Evolutionary conservation across 2,113 vertebrate species (phyloP), one percentile per base, ranked within the genome.

Genomic region (Odontophorus gujanensis): DNA sequence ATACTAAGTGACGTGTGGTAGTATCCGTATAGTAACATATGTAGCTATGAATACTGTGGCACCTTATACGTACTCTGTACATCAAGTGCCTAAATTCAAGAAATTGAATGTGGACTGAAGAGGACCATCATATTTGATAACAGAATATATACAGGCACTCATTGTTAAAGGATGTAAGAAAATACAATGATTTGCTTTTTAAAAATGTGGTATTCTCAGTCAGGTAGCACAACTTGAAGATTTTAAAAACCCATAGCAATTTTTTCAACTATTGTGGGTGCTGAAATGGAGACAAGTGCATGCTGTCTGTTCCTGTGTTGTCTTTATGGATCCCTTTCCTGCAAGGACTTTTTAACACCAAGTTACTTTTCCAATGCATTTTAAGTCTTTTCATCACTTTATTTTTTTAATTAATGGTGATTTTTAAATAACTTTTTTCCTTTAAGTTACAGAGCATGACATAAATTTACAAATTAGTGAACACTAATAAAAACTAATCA

Each of bases 251-350:
- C 51, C 5, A 0, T 75, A 51, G 59, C 50, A 15, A 30, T 51
- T 83, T 91, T 82, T 85, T 38, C 88, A 90, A 34, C 51, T 72
- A 43, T 30, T 65, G 62, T 43, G 81, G 61, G 36, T 85, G 30
- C 62, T 91, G 85, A 90, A 95, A 67, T 25, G 15, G 59, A 91
- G 82, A 83, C 25, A 71, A 92, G 77, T 2, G 6, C 51, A 36
- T 61, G 43, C 79, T 90, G 72, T 71, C 65, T 91, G 76, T 91
- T 83, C 73, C 72, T 2, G 0, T 68, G 74, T 65, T 76, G 89
- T 57, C 82, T 94, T 81, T 90, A 53, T 10, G n/a, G 34, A 67
- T 71, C 87, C 57, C 83, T 82, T 55, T 48, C 89, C 59, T 82
- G 53, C 53, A 92, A 32, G 87, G 75, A 63, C 89, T 75, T 58